A percentile compares a stretch with the other conserved stretches of the same genome.
Conservation (phyloP, 2,797 vertebrate genomes). For the Amblyopsis hoosieri region DNA sequence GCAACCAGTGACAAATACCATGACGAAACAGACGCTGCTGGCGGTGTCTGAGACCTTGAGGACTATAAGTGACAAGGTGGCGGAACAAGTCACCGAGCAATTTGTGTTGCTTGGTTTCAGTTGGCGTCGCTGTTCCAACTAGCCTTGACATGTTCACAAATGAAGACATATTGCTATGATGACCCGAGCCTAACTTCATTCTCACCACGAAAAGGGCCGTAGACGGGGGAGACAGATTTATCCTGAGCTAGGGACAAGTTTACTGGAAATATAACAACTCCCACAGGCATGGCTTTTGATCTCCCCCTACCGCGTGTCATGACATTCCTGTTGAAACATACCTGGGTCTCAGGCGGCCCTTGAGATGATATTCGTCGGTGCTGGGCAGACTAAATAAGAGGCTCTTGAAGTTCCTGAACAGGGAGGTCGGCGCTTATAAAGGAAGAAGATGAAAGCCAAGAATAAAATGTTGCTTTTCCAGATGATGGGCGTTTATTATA, state of each 20-base stretch:
- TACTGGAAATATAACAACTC: conserved; percentile 63
- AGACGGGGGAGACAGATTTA: conserved; percentile 39
- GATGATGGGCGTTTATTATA: conserved; percentile 43
- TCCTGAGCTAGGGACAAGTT: conserved; percentile 36
- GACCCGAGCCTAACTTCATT: conserved; percentile 66
- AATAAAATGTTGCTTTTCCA: conserved; percentile 41
- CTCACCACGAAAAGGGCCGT: conserved; percentile 39
- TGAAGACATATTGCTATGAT: conserved; percentile 73
- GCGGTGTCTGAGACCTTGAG: conserved; percentile 61
- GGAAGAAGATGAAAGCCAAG: conserved; percentile 45
- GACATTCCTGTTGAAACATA: conserved; percentile 19
- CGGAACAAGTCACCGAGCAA: conserved; percentile 48
- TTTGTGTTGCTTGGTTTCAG: conserved; percentile 61
- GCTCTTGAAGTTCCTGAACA: conserved; percentile 39
- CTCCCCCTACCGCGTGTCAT: conserved; percentile 37
- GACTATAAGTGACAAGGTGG: conserved; percentile 28
- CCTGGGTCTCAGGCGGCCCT: conserved; percentile 43
- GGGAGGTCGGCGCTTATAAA: conserved; percentile 29
- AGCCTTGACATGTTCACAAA: conserved; percentile 62
- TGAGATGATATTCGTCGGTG: conserved; percentile 24
- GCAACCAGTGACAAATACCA: conserved; percentile 39
- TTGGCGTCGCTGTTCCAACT: conserved; percentile 45
- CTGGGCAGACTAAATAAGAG: conserved; percentile 36
- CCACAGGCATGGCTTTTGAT: conserved; percentile 49
- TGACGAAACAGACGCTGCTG: conserved; percentile 29